Conservation (phyloP, 1,140 invertebrate genomes). For the Maconellicoccus hirsutus region DNA sequence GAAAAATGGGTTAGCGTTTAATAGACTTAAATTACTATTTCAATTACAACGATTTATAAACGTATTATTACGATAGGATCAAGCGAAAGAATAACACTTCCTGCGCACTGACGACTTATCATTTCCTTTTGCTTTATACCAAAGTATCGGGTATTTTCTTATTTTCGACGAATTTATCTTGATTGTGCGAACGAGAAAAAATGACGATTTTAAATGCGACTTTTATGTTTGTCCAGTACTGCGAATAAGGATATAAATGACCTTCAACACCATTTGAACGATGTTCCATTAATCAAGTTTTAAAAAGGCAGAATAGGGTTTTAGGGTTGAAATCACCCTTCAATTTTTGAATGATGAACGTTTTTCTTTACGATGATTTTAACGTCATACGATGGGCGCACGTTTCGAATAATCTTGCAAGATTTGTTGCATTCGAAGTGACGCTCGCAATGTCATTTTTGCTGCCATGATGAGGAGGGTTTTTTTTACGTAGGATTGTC, state of each 20-base stretch:
- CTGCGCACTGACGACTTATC: neutral
- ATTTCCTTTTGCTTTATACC: neutral
- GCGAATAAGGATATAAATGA: constrained; percentile 22
- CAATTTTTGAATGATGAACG: constrained; percentile 18
- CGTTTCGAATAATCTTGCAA: too few species aligned
- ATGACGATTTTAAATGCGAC: constrained; percentile 22
- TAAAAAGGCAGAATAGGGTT: constrained; percentile 1
- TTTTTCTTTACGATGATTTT: neutral
- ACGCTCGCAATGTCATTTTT: too few species aligned
- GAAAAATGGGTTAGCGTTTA: too few species aligned
- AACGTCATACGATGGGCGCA: neutral
- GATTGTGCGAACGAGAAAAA: neutral
- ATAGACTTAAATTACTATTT: neutral
- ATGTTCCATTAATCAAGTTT: constrained; percentile 19
- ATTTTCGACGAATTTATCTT: constrained; percentile 9
- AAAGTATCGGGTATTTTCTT: neutral
- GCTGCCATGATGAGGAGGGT: too few species aligned
- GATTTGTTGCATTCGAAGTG: too few species aligned
- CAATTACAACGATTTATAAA: neutral
- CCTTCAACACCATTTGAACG: constrained; percentile 12
- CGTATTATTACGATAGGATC: neutral
- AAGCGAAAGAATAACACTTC: neutral
- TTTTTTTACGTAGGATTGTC: too few species aligned
- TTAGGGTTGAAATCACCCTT: constrained; percentile 13
- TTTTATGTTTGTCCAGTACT: constrained; percentile 17